Conservation (phyloP, 1,140 invertebrate genomes). For the Aphelenchoides avenae region DNA sequence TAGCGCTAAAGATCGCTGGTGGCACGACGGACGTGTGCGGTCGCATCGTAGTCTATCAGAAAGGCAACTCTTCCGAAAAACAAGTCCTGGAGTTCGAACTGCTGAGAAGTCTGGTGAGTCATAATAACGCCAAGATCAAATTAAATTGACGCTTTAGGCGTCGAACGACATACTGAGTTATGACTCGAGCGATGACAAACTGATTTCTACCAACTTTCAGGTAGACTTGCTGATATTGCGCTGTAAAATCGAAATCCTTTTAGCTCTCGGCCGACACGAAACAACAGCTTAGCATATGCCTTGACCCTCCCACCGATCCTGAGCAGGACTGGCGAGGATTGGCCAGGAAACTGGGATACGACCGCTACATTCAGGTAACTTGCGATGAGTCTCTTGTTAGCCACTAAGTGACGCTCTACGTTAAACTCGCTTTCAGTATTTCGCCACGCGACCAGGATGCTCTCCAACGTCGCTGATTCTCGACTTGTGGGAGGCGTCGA, state of each 20-base stretch:
- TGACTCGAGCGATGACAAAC: too few species aligned
- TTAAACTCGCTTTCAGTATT: slow-evolving; percentile 42
- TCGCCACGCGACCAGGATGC: slow-evolving; percentile 45
- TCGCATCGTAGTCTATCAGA: slow-evolving; percentile 49
- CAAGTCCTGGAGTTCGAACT: slow-evolving; percentile 39
- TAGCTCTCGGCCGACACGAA: neutral
- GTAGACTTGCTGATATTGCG: neutral
- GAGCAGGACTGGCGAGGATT: slow-evolving; percentile 47
- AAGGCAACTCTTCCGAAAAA: slow-evolving; percentile 43
- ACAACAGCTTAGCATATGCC: neutral
- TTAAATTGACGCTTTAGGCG: too few species aligned
- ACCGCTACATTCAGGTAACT: slow-evolving; percentile 49
- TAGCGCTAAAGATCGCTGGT: slow-evolving; percentile 27
- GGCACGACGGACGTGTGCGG: slow-evolving; percentile 14
- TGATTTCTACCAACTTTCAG: too few species aligned
- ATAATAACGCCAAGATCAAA: too few species aligned
- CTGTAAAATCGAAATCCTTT: neutral
- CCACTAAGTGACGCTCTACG: too few species aligned
- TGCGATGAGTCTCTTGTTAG: too few species aligned
- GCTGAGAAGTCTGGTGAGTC: too few species aligned
- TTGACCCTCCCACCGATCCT: neutral
- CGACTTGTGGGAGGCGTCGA: slow-evolving; percentile 51
- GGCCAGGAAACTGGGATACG: slow-evolving; percentile 48
- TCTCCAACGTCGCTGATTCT: slow-evolving; percentile 49
- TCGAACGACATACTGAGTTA: too few species aligned